These are phyloP conservation scores for Autographa pulchrina DNA, from an alignment of 2,888 invertebrate species.

Conservation along the genomic window DNA sequence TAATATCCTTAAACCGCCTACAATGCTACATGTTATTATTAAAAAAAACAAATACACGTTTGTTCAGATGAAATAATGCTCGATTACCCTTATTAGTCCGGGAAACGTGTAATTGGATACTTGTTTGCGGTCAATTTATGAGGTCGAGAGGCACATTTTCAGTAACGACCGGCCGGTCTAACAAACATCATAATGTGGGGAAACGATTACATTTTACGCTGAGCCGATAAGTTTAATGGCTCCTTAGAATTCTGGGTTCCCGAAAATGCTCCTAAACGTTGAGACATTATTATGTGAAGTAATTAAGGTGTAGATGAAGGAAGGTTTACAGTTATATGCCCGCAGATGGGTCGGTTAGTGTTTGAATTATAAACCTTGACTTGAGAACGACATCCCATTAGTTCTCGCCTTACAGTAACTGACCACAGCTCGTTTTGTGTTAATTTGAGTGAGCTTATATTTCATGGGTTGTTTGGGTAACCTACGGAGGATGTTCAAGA, in stretches of 20 bases:
- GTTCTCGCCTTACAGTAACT: conserved; percentile 1
- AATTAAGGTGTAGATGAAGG: conserved; percentile 24
- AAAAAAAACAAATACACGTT: background rate
- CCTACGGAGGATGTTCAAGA: background rate
- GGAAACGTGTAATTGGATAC: conserved; percentile 39
- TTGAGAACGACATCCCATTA: conserved; percentile 4
- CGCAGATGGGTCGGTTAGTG: conserved; percentile 4
- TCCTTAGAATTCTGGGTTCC: conserved; percentile 25
- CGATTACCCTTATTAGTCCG: conserved; percentile 36
- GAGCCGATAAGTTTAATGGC: conserved; percentile 30
- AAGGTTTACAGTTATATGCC: background rate
- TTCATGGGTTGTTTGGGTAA: background rate
- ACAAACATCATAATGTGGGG: conserved; percentile 30
- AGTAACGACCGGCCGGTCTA: conserved; percentile 14
- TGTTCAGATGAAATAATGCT: conserved; percentile 32
- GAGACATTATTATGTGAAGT: conserved; percentile 23
- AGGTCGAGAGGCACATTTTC: conserved; percentile 19
- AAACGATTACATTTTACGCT: conserved; percentile 38
- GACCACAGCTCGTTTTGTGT: background rate
- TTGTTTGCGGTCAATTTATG: conserved; percentile 47
- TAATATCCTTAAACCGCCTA: too few species aligned
- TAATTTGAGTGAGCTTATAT: background rate
- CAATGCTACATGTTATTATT: background rate
- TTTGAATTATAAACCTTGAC: conserved; percentile 4
- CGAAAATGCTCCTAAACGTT: conserved; percentile 22